A percentile compares a stretch with the other conserved stretches of the same genome.
These are phyloP conservation scores for Idaea aversata DNA, from an alignment of 2,888 invertebrate species.

Conservation along the genomic window DNA sequence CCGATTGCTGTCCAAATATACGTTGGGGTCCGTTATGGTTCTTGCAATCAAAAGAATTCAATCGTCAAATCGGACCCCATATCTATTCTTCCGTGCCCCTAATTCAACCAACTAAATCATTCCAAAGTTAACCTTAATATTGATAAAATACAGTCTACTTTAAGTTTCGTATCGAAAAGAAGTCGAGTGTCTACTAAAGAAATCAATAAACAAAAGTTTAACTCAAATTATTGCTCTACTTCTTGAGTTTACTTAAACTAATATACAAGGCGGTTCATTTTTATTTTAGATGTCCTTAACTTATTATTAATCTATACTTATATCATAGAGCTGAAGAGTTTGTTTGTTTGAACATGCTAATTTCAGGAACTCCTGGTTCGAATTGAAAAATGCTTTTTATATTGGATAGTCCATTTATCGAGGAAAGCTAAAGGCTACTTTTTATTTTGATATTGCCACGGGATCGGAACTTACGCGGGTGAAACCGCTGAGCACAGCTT, in stretches of 20 bases:
- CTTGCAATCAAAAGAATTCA: conserved; percentile 72
- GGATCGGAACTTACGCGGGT: too few relatives aligned
- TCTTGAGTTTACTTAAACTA: conserved; percentile 42
- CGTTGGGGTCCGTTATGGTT: conserved; percentile 77
- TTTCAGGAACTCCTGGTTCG: too few relatives aligned
- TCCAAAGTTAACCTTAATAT: conserved; percentile 30
- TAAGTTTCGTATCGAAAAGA: conserved; percentile 30
- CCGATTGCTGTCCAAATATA: conserved; percentile 78
- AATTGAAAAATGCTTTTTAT: too few relatives aligned
- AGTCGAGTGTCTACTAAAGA: conserved; percentile 72
- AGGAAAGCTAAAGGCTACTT: too few relatives aligned
- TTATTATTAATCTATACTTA: neutral
- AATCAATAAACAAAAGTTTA: conserved; percentile 77
- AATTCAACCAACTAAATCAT: conserved; percentile 31
- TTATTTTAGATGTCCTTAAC: conserved; percentile 1
- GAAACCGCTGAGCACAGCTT: too few relatives aligned
- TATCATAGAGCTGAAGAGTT: too few relatives aligned
- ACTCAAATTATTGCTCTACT: conserved; percentile 68
- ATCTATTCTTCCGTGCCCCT: conserved; percentile 75
- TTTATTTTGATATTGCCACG: too few relatives aligned
- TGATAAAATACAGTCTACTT: conserved; percentile 24
- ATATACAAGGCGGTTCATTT: conserved; percentile 45
- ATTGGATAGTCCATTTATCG: too few relatives aligned
- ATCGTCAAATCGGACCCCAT: conserved; percentile 70
- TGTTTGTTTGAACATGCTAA: too few relatives aligned